Percentiles rank a stretch among this genome's conserved stretches.
phyloP scores from a whole-genome alignment of 1,140 invertebrate genomes.

The Drosophila punjabiensis region DNA sequence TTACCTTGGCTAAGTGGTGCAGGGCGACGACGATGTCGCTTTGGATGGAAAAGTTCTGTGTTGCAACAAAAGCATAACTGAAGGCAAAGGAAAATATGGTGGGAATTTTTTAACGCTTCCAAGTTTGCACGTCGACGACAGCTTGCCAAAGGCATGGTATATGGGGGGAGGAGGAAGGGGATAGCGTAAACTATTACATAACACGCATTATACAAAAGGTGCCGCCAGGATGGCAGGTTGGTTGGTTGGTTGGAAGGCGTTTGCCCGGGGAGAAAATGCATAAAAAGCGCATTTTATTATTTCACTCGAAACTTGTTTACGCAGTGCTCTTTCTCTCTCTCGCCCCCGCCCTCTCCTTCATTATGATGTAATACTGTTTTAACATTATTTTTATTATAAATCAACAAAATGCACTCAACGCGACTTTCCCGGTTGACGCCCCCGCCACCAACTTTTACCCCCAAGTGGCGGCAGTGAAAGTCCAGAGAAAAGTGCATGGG shows the following conservation, averaged over 20 bases:
- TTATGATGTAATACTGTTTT: slow-evolving; percentile 78
- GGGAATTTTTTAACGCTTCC: slow-evolving; percentile 63
- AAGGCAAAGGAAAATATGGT: slow-evolving; percentile 64
- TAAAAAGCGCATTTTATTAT: slow-evolving; percentile 82
- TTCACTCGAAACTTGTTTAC: slow-evolving; percentile 81
- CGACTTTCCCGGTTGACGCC: slow-evolving; percentile 60
- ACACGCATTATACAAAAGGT: slow-evolving; percentile 66
- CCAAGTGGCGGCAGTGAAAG: slow-evolving; percentile 16
- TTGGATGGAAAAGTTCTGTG: slow-evolving; percentile 62
- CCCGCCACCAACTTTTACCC: slow-evolving; percentile 48
- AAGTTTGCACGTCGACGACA: slow-evolving; percentile 73
- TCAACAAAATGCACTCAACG: slow-evolving; percentile 76
- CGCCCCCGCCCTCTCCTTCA: slow-evolving; percentile 56
- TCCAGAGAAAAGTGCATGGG: slow-evolving; percentile 2
- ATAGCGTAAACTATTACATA: slow-evolving; percentile 74
- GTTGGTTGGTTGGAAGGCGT: neutral
- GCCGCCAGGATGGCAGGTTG: slow-evolving; percentile 7
- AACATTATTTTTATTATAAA: slow-evolving; percentile 82
- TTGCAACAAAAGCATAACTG: slow-evolving; percentile 51
- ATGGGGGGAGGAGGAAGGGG: neutral
- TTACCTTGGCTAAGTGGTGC: slow-evolving; percentile 54
- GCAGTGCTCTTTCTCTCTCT: slow-evolving; percentile 28
- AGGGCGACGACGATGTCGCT: slow-evolving; percentile 44
- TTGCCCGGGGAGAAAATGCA: slow-evolving; percentile 52
- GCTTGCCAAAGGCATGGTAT: slow-evolving; percentile 51